Conservation (phyloP, 2,888 invertebrate genomes). For the Agriotes lineatus region DNA sequence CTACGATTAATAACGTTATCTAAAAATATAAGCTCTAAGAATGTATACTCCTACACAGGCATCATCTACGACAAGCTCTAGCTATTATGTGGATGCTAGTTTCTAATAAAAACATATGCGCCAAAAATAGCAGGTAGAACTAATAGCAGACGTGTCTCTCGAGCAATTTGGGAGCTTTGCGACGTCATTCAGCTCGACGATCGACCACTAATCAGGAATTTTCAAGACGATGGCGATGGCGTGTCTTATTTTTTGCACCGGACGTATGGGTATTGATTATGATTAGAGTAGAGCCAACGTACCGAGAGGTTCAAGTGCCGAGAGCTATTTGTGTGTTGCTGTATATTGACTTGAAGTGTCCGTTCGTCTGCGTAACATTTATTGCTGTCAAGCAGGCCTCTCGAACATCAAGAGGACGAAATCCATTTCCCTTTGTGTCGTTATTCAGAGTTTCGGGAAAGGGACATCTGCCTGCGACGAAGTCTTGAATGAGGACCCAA, state of each 20-base stretch:
- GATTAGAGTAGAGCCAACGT: conserved; percentile 35
- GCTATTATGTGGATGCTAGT: conserved; percentile 48
- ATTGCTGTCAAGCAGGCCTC: conserved; percentile 34
- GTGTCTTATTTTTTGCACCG: conserved; percentile 34
- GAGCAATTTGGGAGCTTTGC: conserved; percentile 32
- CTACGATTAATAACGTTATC: conserved; percentile 18
- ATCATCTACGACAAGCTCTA: conserved; percentile 37
- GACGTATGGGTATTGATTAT: conserved; percentile 40
- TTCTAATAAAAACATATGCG: conserved; percentile 40
- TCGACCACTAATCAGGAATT: conserved; percentile 18
- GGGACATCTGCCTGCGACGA: conserved; percentile 25
- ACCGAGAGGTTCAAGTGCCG: conserved; percentile 41
- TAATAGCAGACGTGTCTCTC: conserved; percentile 38
- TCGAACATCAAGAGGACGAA: conserved; percentile 24
- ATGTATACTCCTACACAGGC: conserved; percentile 22
- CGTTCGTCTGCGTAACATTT: conserved; percentile 33
- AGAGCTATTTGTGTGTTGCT: conserved; percentile 41
- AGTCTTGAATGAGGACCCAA: conserved; percentile 12
- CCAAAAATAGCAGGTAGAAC: conserved; percentile 39
- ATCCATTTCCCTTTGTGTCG: conserved; percentile 25
- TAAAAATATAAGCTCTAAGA: conserved; percentile 22
- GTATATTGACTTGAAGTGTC: conserved; percentile 40
- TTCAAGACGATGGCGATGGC: conserved; percentile 7
- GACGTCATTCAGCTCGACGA: conserved; percentile 16
- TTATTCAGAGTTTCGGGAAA: conserved; percentile 11